These are phyloP conservation scores for Lepidurus packardi DNA, from an alignment of 1,140 invertebrate genomes.

Conservation along the genomic window DNA sequence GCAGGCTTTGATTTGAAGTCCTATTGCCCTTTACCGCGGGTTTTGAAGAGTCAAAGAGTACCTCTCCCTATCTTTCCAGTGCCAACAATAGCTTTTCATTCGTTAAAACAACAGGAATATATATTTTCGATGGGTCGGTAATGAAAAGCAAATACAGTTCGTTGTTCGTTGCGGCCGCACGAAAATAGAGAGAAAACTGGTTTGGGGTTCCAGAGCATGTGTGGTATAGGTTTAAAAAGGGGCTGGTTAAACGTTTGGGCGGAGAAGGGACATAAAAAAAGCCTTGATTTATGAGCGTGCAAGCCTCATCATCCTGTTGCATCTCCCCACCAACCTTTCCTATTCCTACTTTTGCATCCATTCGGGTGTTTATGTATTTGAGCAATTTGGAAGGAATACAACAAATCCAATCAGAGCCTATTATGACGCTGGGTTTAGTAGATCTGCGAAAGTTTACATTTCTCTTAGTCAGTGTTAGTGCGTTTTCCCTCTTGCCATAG, in stretches of 20 bases:
- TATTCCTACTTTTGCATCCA: too few relatives aligned
- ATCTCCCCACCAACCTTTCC: not conserved
- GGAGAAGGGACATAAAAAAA: slow-evolving; percentile 12
- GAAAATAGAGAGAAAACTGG: slow-evolving; percentile 18
- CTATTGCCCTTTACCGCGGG: too few relatives aligned
- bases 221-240: slow-evolving; percentile 11
- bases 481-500: not conserved
- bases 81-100: not conserved
- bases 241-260: slow-evolving; percentile 21
- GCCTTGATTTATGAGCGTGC: slow-evolving; percentile 6
- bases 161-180: not conserved
- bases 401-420: not conserved
- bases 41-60: too few relatives aligned
- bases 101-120: not conserved
- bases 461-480: not conserved
- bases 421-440: not conserved
- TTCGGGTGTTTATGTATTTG: not conserved
- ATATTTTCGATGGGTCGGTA: not conserved
- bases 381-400: not conserved
- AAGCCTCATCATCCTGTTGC: not conserved
- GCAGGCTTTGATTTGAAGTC: too few relatives aligned
- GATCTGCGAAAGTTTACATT: not conserved
- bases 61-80: not conserved
- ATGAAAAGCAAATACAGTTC: slow-evolving; percentile 19
- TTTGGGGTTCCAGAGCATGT: slow-evolving; percentile 14